Evolutionary conservation across 2,113 vertebrate genomes (phyloP), one percentile per base, ranked within the genome.

Genomic region (Donacobius atricapilla): DNA sequence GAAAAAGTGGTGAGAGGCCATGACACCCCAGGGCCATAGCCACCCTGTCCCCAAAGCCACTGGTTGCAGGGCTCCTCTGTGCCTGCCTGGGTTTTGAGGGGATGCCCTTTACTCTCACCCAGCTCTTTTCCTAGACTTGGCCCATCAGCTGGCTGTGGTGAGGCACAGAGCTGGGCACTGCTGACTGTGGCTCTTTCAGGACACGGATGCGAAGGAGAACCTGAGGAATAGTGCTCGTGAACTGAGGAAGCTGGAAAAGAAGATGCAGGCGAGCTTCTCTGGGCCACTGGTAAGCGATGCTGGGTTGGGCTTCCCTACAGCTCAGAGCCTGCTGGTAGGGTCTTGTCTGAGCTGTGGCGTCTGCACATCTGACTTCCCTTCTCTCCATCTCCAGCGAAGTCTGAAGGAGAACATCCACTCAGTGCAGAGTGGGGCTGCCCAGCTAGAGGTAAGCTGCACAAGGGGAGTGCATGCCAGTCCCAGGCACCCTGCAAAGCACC

Each of bases 161-260:
- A 70, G 82, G 83, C 54, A 31, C 39, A n/a, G 48, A 35, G 66
- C 57, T 5, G 60, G 42, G 9, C 64, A 53, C 33, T 3, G 11
- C 86, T 93, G 80, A 96, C 58, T 79, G 42, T 2, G 12, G 47
- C 58, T 93, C 40, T 54, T 85, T 22, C 60, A 73, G 28, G 3
- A 15, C 2, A 0, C 0, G 0, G 2, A 5, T 0, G 40, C 85
- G 35, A 30, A 16, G 78, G 1, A 6, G 1, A 30, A 97, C 24
- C 93, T 99, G 14, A 18, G 13, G 40, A 3, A 11, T 2, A 61
- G 97, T 10, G 97, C 97, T 72, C 20, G 0, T 0, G 7, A 47
- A 3, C 93, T 99, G 89, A 97, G 87, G 86, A 10, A 71, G 17
- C 93, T 99, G 83, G 97, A 98, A 77, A 28, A 14, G 15, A 53